phyloP scores from a whole-genome alignment of 2,888 invertebrate genomes.

The Strigamia crassipes region DNA sequence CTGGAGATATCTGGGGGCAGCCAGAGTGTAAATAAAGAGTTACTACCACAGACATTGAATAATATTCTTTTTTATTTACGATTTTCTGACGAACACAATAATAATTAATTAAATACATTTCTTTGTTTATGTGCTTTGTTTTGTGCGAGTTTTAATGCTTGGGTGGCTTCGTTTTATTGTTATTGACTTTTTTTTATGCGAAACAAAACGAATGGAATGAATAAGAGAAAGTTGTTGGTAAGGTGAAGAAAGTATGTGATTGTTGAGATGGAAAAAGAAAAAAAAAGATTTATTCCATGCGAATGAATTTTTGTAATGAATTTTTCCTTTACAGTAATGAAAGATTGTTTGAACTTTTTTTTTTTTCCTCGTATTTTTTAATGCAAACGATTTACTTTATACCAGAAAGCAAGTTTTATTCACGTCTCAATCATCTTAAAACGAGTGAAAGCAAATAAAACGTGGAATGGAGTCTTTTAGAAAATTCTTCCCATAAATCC shows the following conservation, averaged over 20 bases:
- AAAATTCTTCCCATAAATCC: not conserved
- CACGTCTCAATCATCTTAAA: not conserved
- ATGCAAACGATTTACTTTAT: not conserved
- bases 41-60: not conserved
- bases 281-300: not conserved
- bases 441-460: not conserved
- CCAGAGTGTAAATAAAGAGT: not conserved
- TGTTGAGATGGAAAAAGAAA: not conserved
- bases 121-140: not conserved
- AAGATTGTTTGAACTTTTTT: not conserved
- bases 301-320: not conserved
- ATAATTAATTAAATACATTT: not conserved
- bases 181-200: not conserved
- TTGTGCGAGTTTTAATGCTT: not conserved
- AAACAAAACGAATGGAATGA: constrained; percentile 1
- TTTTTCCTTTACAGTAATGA: not conserved
- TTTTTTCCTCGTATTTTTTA: not conserved
- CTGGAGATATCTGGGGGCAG: not conserved
- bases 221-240: constrained; percentile 1
- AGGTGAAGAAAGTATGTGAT: not conserved
- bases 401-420: not conserved
- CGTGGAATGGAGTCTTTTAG: not conserved
- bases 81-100: not conserved
- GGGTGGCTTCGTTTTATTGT: not conserved
- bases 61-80: not conserved